These are phyloP conservation scores for Theocolax elegans DNA, from an alignment of 1,140 invertebrate genomes.

Conservation along the genomic window DNA sequence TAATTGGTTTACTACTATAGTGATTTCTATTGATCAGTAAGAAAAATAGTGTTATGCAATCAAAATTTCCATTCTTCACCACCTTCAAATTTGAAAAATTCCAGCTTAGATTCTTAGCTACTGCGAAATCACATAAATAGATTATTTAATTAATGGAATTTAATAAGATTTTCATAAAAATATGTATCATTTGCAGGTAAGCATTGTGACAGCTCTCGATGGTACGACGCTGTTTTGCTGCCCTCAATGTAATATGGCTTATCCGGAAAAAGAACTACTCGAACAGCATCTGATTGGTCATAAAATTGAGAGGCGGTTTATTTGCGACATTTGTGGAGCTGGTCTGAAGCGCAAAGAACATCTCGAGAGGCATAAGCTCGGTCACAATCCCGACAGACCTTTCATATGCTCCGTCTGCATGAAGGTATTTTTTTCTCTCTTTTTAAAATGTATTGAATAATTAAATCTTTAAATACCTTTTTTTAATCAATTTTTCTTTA, in stretches of 20 bases:
- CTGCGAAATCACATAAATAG: too few species aligned
- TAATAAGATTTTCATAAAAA: too few species aligned
- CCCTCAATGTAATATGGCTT: conserved; percentile 83
- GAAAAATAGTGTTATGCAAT: conserved; percentile 15
- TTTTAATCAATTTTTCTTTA: background rate
- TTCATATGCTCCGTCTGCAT: conserved; percentile 81
- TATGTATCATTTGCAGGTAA: conserved; percentile 60
- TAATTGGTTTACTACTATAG: conserved; percentile 1
- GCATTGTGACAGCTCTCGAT: conserved; percentile 78
- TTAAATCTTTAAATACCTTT: too few species aligned
- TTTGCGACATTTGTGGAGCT: conserved; percentile 72
- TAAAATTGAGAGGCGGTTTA: conserved; percentile 79
- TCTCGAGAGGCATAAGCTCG: conserved; percentile 80
- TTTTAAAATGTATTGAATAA: too few species aligned
- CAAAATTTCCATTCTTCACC: too few species aligned
- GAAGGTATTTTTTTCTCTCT: conserved; percentile 61
- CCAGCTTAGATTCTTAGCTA: too few species aligned
- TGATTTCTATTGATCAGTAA: too few species aligned
- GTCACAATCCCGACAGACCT: conserved; percentile 82
- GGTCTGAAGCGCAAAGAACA: conserved; percentile 84
- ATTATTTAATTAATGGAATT: too few species aligned
- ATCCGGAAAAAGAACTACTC: conserved; percentile 79
- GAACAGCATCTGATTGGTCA: conserved; percentile 81
- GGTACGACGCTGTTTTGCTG: conserved; percentile 81
- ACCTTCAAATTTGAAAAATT: background rate